Evolutionary conservation across 2,888 invertebrate species (phyloP), one percentile per base, ranked within the genome.

Genomic region (Trimorus sp.): DNA sequence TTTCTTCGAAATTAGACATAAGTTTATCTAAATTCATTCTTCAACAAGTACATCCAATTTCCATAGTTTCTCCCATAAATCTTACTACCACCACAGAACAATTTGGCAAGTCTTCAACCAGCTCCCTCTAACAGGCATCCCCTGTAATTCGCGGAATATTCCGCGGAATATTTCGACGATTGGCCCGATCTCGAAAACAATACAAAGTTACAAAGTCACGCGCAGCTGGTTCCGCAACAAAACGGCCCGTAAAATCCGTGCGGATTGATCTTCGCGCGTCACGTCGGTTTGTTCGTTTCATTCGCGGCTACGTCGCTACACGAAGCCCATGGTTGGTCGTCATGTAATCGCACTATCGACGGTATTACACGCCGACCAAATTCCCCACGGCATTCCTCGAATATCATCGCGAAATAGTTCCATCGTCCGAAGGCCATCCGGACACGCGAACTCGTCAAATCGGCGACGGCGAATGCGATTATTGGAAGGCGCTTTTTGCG

Each of bases 291-390:
- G 12, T 48, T 14, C 11, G 48, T 48, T 48, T 48, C 48, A 48
- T 48, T 48, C 6, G 48, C n/a, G 14, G 16, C 53, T 16, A 7
- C 53, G 26, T 26, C 53, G 16, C 65, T 56, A 74, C 53, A 65
- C 9, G 26, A 62, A 9, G 40, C 59, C 40, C 62, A 62, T 69
- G 54, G 65, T 65, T 71, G 77, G 70, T 78, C 54, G 60, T 60
- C 49, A 60, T 66, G 53, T 60, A 40, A 73, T 66, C 38, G 59
- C 71, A 73, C 60, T 66, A 60, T 66, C 14, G 48, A 56, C 48
- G 60, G 66, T 78, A 78, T 78, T 78, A 78, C 78, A 60, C 12
- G 60, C 48, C 60, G 65, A 71, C 71, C 78, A 15, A 69, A 71
- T 71, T 65, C 78, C 59, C 65, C 42, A 38, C 53, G 63, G n/a